These are phyloP conservation scores for Phocoena sinus DNA, from an alignment of 2,113 vertebrate species.

Conservation along the genomic window DNA sequence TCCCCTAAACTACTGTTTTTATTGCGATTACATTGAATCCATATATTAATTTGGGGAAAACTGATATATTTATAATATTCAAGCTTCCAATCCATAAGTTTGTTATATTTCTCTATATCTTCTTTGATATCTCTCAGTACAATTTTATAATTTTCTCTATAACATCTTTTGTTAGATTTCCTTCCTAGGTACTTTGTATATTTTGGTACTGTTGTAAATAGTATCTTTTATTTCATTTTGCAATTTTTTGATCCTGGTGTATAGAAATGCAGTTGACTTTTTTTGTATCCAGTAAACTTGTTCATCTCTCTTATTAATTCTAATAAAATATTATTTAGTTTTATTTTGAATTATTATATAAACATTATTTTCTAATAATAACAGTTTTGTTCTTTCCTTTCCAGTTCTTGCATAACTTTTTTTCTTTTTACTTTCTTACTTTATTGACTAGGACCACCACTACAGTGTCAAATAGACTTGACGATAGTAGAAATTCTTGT, in stretches of 20 bases:
- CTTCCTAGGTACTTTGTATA: neutral
- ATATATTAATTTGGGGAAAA: neutral
- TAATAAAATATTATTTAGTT: neutral
- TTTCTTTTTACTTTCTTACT: neutral
- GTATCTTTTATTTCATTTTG: neutral
- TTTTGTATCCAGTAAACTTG: neutral
- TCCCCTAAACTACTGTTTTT: neutral
- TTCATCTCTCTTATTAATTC: neutral
- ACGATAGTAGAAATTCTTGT: neutral
- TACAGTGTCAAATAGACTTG: neutral
- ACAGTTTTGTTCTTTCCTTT: neutral
- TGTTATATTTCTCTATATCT: neutral
- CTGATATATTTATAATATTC: neutral
- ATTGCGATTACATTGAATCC: neutral
- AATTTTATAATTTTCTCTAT: neutral
- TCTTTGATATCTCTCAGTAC: neutral
- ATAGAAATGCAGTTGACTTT: neutral
- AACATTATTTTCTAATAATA: neutral
- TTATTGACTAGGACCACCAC: neutral
- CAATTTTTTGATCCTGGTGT: neutral
- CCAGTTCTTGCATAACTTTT: neutral
- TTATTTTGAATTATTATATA: neutral
- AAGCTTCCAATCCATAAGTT: neutral
- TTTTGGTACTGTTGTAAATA: neutral
- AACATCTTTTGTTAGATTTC: neutral